Evolutionary conservation across 2,888 invertebrate genomes (phyloP), one percentile per base, ranked within the genome.

Genomic region (Eristalinus aeneus): DNA sequence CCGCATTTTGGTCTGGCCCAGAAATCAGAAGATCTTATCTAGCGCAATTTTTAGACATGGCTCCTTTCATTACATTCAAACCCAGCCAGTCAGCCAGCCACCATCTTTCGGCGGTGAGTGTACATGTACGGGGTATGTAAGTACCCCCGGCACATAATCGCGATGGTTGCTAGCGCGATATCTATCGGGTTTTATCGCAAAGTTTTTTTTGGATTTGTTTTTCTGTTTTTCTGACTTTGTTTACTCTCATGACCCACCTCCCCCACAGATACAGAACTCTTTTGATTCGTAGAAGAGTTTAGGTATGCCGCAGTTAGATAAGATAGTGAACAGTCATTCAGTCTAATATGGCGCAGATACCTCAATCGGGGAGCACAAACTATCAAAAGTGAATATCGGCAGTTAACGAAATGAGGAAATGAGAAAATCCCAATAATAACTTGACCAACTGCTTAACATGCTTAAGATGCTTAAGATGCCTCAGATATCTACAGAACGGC

Each of bases 1-100:
- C 56, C 56, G 39, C 31, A 32, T 34, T 22, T 65, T 64, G 60
- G 68, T 81, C 73, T 86, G 85, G 81, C 76, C 85, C 85, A 82
- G 86, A 86, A 82, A 82, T 73, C 71, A 78, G 58, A 61, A 87
- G 87, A 87, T 87, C 87, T 87, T 87, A 87, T 87, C 87, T 87
- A 71, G 78, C 78, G 83, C 71, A 75, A 75, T 83, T 87, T 87
- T 82, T 87, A 75, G 79, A 87, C 87, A 87, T 87, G 87, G 87
- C 83, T 83, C 75, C 87, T 83, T 87, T 79, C 77, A 78, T 83
- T 86, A 78, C 82, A 73, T 74, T 61, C 9, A 11, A 11, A 22
- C 1, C 56, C 23, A 23, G 12, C 67, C 69, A 34, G 32, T 23
- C 5, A 34, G 53, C 23, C 22, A 54, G 60, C 60, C 68, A 67